Evolutionary conservation across 2,888 invertebrate species (phyloP).

Genomic region (Folsomia manolachei): DNA sequence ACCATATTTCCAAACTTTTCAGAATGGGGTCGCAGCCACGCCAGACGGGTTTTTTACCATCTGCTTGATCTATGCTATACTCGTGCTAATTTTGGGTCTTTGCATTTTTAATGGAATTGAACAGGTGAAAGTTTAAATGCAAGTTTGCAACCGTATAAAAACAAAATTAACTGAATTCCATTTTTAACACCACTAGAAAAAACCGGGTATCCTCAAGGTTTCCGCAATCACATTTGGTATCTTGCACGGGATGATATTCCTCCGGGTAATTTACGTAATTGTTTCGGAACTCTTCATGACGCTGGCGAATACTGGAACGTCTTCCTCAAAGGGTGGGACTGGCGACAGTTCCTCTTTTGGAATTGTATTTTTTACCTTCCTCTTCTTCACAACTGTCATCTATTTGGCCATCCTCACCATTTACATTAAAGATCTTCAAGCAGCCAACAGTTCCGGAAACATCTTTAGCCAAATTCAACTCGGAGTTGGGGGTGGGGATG

Average conservation of each 20-base stretch:
- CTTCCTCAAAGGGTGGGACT: not conserved
- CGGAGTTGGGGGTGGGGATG: conserved; percentile 5
- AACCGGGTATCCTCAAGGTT: not conserved
- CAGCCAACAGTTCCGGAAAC: conserved; percentile 6
- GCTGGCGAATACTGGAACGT: not conserved
- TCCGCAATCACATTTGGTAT: conserved; percentile 4
- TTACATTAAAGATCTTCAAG: conserved; percentile 8
- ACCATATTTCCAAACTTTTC: not conserved
- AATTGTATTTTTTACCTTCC: conserved; percentile 13
- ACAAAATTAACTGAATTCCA: not conserved
- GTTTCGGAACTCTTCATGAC: not conserved
- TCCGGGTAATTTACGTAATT: conserved; percentile 13
- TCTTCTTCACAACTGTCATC: conserved; percentile 10
- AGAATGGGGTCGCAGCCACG: not conserved
- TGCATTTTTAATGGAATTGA: conserved; percentile 13
- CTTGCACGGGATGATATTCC: conserved; percentile 9
- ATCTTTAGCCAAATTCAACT: conserved; percentile 15
- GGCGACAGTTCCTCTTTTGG: conserved; percentile 5
- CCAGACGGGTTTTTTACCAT: conserved; percentile 7
- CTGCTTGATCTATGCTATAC: not conserved
- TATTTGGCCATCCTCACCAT: conserved; percentile 14
- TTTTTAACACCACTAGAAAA: conserved; percentile 12
- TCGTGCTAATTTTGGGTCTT: not conserved
- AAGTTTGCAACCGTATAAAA: not conserved
- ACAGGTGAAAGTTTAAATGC: not conserved